Evolutionary conservation across 2,888 invertebrate species (phyloP).

Genomic region (Oligia latruncula): DNA sequence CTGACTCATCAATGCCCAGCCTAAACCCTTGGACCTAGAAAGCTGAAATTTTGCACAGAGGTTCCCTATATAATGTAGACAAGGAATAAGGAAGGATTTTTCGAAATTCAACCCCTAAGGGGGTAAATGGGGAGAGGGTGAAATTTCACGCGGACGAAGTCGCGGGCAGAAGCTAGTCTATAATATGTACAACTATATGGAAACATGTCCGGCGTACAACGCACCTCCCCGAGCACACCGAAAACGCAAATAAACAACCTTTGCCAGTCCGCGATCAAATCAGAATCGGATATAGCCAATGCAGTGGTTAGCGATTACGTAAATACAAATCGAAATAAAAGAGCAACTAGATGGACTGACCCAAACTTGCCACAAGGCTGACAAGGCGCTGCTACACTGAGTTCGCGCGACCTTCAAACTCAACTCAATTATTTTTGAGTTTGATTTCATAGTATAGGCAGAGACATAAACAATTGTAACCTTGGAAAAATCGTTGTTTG

Average conservation of each 20-base stretch:
- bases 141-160: too few species aligned
- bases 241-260: conserved; percentile 4
- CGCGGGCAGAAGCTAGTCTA: too few species aligned
- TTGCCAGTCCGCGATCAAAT: not conserved
- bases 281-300: not conserved
- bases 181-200: too few species aligned
- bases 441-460: not conserved
- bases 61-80: too few species aligned
- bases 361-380: not conserved
- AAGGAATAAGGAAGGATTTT: too few species aligned
- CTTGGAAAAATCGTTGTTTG: not conserved
- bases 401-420: not conserved
- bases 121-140: too few species aligned
- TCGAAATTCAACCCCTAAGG: too few species aligned
- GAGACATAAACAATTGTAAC: not conserved
- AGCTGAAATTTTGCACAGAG: too few species aligned
- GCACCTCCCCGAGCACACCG: not conserved
- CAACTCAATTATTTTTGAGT: not conserved
- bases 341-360: too few species aligned
- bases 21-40: too few species aligned
- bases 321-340: not conserved
- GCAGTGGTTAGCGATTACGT: not conserved
- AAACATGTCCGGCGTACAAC: not conserved
- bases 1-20: too few species aligned
- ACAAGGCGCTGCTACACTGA: not conserved